Evolutionary conservation across 2,888 invertebrate genomes (phyloP).

Genomic region (Celastrina argiolus): DNA sequence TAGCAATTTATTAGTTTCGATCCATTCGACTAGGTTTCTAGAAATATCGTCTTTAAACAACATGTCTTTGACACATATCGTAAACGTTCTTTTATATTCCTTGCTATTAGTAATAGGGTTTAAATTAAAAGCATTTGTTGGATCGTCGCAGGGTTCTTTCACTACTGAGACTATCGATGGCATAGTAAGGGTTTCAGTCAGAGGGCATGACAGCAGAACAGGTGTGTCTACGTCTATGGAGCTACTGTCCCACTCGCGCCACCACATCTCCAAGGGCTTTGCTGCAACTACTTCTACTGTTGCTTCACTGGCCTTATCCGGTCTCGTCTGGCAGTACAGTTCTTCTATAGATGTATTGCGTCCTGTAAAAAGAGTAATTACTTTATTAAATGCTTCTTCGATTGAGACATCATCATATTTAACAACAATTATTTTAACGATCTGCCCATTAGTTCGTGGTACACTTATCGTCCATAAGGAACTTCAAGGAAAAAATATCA

Average conservation of each 20-base stretch:
- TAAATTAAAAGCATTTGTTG: conserved; percentile 59
- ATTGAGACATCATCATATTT: conserved; percentile 11
- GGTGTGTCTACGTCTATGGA: conserved; percentile 72
- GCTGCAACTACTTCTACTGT: conserved; percentile 77
- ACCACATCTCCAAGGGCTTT: conserved; percentile 80
- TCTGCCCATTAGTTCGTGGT: not conserved
- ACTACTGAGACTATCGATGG: conserved; percentile 69
- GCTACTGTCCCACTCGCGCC: conserved; percentile 78
- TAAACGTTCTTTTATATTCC: conserved; percentile 66
- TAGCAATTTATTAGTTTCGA: conserved; percentile 81
- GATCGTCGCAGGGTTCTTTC: conserved; percentile 69
- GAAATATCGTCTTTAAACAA: conserved; percentile 81
- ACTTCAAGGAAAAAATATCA: not conserved
- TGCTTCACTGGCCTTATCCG: conserved; percentile 52
- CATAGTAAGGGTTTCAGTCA: conserved; percentile 64
- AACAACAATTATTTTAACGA: conserved; percentile 4
- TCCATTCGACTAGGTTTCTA: conserved; percentile 81
- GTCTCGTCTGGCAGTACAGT: conserved; percentile 76
- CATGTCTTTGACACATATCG: conserved; percentile 85
- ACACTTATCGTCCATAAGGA: not conserved
- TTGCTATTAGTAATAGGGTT: conserved; percentile 38
- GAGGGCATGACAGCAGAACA: conserved; percentile 80
- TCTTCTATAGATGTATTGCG: conserved; percentile 55
- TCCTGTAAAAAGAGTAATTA: conserved; percentile 50
- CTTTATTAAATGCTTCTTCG: conserved; percentile 1